These are phyloP conservation scores for Molorchus minor DNA, from an alignment of 2,888 invertebrate genomes.

Conservation along the genomic window DNA sequence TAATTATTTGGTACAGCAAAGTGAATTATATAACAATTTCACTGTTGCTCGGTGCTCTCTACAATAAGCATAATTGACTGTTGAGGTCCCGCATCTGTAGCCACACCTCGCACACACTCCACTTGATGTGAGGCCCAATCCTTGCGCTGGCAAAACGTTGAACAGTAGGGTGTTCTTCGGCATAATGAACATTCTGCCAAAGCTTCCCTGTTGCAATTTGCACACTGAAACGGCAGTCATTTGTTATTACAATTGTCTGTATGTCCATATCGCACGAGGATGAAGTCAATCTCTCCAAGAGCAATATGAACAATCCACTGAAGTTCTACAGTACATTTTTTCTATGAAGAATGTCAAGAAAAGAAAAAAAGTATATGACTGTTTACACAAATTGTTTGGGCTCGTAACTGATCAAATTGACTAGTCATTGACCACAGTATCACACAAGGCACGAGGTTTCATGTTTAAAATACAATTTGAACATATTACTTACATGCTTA, in stretches of 20 bases:
- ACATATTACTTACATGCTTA: too few species aligned
- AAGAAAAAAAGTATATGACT: too few species aligned
- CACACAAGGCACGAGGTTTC: too few species aligned
- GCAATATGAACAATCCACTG: too few species aligned
- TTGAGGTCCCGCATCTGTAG: conserved; percentile 67
- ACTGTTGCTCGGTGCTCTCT: conserved; percentile 75
- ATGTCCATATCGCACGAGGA: too few species aligned
- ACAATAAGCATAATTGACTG: conserved; percentile 89
- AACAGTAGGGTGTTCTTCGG: conserved; percentile 87
- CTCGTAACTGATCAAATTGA: too few species aligned
- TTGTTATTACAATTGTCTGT: neutral
- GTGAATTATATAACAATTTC: conserved; percentile 33
- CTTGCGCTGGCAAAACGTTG: conserved; percentile 89
- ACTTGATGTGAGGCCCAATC: conserved; percentile 90
- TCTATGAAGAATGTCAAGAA: too few species aligned
- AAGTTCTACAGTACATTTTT: too few species aligned
- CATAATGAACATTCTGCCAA: conserved; percentile 88
- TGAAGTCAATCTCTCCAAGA: too few species aligned
- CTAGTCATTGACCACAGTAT: too few species aligned
- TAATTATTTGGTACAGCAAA: conserved; percentile 29
- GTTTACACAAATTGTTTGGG: too few species aligned
- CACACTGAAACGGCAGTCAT: conserved; percentile 77
- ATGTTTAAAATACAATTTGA: too few species aligned
- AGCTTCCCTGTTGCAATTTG: conserved; percentile 89
- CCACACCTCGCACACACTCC: conserved; percentile 79